Base-by-base conservation (phyloP, 2,113 vertebrate species). In the Poeciliopsis prolifica region DNA sequence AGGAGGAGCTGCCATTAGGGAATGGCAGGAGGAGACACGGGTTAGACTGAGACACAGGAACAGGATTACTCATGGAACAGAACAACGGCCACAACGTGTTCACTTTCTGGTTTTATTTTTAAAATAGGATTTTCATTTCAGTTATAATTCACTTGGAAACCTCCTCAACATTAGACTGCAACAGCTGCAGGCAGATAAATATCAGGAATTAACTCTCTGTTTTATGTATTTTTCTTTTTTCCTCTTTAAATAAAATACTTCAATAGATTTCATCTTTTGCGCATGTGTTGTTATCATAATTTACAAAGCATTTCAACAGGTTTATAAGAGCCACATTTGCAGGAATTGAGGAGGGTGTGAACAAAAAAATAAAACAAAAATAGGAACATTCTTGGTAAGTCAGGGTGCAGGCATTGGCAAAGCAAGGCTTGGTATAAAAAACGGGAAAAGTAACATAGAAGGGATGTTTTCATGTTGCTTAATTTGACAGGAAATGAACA, bases 51-150 rank as follows among this genome's bases (percentile, higher is more conserved):
- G 89, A 92, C 82, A 90, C 88, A 91, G 87, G 87, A 92, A 92
- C 87, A 86, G 82, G 82, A 91, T 81, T 84, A 93, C 87, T 90
- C 90, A 93, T 84, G 89, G 87, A 91, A 91, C 91, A 93, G 87
- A 94, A 90, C 42, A 89, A 89, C 86, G 83, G 82, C 87, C 85
- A 90, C 92, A 88, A 89, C 80, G 80, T 86, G 66, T 91, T 91
- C 91, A 91, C 89, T 91, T 87, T 89, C 88, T 90, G 75, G 81
- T 93, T 95, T 95, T 98, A 98, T 97, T 99, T 92, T 98, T 97
- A 98, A 99, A 99, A 99, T 98, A 99, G 96, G 95, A 75, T 94
- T 94, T 58, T 94, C 96, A 97, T 98, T 97, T 97, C 95, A 95
- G 94, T 95, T 90, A 93, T 95, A 86, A 82, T 89, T 95, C 95